Base-by-base conservation (phyloP, 2,888 invertebrate species). In the Tribolium freemani region DNA sequence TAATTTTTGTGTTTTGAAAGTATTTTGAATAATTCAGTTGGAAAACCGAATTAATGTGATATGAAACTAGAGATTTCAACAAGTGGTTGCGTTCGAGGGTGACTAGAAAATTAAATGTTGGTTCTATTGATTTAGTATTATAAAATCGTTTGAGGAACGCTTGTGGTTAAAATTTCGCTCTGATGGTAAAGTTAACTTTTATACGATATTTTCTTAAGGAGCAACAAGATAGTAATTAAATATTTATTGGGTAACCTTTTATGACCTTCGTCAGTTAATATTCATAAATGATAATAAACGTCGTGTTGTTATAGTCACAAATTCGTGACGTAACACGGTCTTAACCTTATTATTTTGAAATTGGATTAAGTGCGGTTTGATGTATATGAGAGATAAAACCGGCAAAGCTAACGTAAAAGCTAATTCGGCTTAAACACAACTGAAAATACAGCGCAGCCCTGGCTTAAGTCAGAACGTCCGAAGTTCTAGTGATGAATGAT, bases 221-320 rank as follows among this genome's bases (percentile, higher is more conserved):
- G 16, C 20, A 38, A 13, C 53, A 64, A 64, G 54, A 64, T 67
- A 26, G 56, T 57, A 46, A 56, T 67, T 67, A 67, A 67, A 67
- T 67, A 67, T 67, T 67, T 67, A 57, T 68, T 68, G 38, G 45
- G 56, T 57, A 68, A 68, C 58, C 57, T 57, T 26, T 50, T 50
- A 16, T 38, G 57, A 58, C 68, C 68, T 68, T 68, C 68, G 50
- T 21, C 30, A 38, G 57, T 57, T 57, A 50, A 48, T 50, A 68
- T 57, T 68, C 57, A 68, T 68, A 50, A 58, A 57, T 57, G 68
- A 57, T 68, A 50, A 68, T 64, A 68, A 68, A 50, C 48, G 57
- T 57, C 44, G 53, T 53, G 51, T 64, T 26, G 68, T 48, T 57
- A 58, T 16, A 50, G 50, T 63, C 56, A 66, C 68, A 68, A 48